These are phyloP conservation scores for Eupithecia dodoneata DNA, from an alignment of 2,888 invertebrate genomes.

Conservation along the genomic window DNA sequence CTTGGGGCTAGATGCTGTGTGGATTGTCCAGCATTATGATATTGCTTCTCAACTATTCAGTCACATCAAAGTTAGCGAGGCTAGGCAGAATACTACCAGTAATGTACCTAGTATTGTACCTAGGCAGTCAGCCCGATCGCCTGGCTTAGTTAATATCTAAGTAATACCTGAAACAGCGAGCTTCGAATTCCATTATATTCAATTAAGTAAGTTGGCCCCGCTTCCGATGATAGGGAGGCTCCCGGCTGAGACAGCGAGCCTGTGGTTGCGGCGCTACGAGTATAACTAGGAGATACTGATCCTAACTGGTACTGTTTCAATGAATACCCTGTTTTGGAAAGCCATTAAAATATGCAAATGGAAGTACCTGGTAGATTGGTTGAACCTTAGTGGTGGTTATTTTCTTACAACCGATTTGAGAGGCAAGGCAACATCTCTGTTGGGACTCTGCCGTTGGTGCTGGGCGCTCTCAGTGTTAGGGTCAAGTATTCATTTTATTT, in stretches of 20 bases:
- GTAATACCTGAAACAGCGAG: conserved; percentile 10
- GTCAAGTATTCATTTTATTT: too few species aligned
- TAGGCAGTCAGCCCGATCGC: not conserved
- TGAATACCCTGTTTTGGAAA: conserved; percentile 1
- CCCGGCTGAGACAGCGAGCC: conserved; percentile 3
- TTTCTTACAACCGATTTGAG: not conserved
- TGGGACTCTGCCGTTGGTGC: too few species aligned
- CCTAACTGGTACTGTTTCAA: not conserved
- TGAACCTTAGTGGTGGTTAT: not conserved
- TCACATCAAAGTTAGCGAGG: not conserved
- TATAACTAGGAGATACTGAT: not conserved
- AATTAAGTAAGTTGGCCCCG: conserved; percentile 7
- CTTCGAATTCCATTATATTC: conserved; percentile 13
- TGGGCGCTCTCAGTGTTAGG: too few species aligned
- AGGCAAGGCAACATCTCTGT: too few species aligned
- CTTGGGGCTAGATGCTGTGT: too few species aligned
- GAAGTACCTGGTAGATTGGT: not conserved
- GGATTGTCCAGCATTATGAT: too few species aligned
- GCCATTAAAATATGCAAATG: not conserved
- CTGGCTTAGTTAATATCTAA: not conserved
- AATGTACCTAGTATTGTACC: not conserved
- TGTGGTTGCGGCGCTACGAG: not conserved
- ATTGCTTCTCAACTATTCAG: not conserved
- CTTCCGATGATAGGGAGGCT: conserved; percentile 3
- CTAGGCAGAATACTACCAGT: not conserved